Base-by-base conservation (phyloP, 2,888 invertebrate genomes). In the Endotricha flammealis region DNA sequence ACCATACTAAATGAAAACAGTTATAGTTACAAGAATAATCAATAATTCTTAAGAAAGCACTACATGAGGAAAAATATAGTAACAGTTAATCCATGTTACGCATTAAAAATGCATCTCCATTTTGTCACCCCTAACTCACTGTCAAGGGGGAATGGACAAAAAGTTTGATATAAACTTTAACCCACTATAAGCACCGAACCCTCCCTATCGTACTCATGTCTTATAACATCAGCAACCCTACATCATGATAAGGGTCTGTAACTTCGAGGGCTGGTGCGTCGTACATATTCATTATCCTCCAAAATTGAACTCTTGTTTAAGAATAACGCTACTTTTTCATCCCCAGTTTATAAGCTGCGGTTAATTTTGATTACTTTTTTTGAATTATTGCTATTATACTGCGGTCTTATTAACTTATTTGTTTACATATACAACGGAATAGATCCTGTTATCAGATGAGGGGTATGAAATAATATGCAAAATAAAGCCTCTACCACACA, bases 211-310 rank as follows among this genome's bases (percentile, higher is more conserved):
- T 31, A 42, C 53, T 55, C 47, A 50, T 52, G 44, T 50, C 39
- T 46, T 51, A 49, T 55, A 60, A 64, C 51, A 59, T 52, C 49
- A 36, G 36, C 46, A 44, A 48, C 23, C 29, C 29, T 62, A 61
- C 56, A 56, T 62, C 62, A 60, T 55, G 65, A 66, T 62, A 63
- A 65, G 66, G 64, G 53, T 45, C 41, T 42, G 42, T 20, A 50
- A 44, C 44, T 46, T 44, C 33, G 39, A 46, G 46, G 49, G 12
- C 11, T 14, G 40, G 50, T 52, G 41, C 38, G 41, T 54, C 64
- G 61, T 70, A 64, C 64, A 69, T 64, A 66, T 64, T 67, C 61
- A 70, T 70, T 68, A 67, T 20, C 20, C 20, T 45, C 46, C 48
- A 47, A 57, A 58, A 61, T 57, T 59, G 57, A 64, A 66, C 59